Conservation (phyloP, 1,140 invertebrate species). For the Drosophila biarmipes region DNA sequence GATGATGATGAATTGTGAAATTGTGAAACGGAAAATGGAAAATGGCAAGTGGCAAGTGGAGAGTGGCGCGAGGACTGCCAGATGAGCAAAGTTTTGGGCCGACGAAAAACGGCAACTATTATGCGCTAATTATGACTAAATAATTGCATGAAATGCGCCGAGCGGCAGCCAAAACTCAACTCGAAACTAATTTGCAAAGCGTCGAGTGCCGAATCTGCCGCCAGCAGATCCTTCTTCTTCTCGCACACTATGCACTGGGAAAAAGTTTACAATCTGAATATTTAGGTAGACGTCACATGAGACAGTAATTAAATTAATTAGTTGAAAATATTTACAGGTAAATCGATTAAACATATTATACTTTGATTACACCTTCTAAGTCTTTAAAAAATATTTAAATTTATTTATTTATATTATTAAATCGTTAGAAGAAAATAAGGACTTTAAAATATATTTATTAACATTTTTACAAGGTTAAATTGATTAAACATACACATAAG, state of each 20-base stretch:
- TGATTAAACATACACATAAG: too few relatives aligned
- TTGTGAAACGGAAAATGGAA: background rate
- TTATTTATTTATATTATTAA: too few relatives aligned
- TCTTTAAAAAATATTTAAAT: too few relatives aligned
- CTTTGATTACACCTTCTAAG: too few relatives aligned
- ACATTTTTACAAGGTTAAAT: too few relatives aligned
- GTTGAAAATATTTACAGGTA: too few relatives aligned
- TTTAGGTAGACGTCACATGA: too few relatives aligned
- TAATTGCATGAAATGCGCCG: slow-evolving; percentile 48
- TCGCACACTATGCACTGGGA: slow-evolving; percentile 3
- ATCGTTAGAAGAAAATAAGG: too few relatives aligned
- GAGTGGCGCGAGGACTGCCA: slow-evolving; percentile 13
- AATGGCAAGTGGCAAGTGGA: background rate
- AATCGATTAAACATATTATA: too few relatives aligned
- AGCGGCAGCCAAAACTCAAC: slow-evolving; percentile 34
- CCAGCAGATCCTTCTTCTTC: slow-evolving; percentile 29
- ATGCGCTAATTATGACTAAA: slow-evolving; percentile 60
- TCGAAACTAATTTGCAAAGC: slow-evolving; percentile 50
- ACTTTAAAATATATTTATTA: too few relatives aligned
- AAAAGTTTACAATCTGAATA: too few relatives aligned
- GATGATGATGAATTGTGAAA: slow-evolving; percentile 51
- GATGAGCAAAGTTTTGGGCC: slow-evolving; percentile 39
- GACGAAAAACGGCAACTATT: slow-evolving; percentile 53
- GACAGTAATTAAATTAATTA: too few relatives aligned
- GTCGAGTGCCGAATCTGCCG: slow-evolving; percentile 40